Evolutionary conservation across 2,888 invertebrate species (phyloP).

Genomic region (Busseola fusca): DNA sequence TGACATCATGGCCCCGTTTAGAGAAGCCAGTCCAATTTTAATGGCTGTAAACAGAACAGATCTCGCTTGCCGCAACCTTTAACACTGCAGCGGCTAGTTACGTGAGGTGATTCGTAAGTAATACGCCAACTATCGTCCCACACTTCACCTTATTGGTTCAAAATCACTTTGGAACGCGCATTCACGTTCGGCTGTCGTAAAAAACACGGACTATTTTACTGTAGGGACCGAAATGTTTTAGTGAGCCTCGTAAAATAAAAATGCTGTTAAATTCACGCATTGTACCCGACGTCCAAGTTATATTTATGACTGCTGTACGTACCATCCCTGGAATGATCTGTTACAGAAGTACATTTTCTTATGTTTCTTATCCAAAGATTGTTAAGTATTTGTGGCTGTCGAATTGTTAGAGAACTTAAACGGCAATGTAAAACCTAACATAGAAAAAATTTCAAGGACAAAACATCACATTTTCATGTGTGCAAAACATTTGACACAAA

Average conservation of each 20-base stretch:
- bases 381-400: conserved; percentile 14
- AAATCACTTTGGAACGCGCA: conserved; percentile 80
- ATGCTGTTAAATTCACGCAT: conserved; percentile 84
- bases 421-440: conserved; percentile 6
- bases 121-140: conserved; percentile 65
- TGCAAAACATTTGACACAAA: conserved; percentile 45
- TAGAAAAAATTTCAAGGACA: conserved; percentile 12
- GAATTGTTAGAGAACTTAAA: not conserved
- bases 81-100: conserved; percentile 51
- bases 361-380: conserved; percentile 47
- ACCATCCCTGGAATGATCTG: conserved; percentile 70
- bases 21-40: conserved; percentile 64
- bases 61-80: conserved; percentile 53
- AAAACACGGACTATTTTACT: conserved; percentile 82
- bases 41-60: conserved; percentile 62
- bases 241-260: conserved; percentile 84
- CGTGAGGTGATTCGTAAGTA: conserved; percentile 60
- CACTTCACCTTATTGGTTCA: conserved; percentile 64
- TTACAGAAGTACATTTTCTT: conserved; percentile 64
- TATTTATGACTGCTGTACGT: conserved; percentile 73
- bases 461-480: conserved; percentile 17
- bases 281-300: conserved; percentile 75
- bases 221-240: conserved; percentile 83
- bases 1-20: conserved; percentile 61
- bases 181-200: conserved; percentile 81